Evolutionary conservation across 2,797 vertebrate species (phyloP), one percentile per base, ranked within the genome.

Genomic region (Lepus oiostolus): DNA sequence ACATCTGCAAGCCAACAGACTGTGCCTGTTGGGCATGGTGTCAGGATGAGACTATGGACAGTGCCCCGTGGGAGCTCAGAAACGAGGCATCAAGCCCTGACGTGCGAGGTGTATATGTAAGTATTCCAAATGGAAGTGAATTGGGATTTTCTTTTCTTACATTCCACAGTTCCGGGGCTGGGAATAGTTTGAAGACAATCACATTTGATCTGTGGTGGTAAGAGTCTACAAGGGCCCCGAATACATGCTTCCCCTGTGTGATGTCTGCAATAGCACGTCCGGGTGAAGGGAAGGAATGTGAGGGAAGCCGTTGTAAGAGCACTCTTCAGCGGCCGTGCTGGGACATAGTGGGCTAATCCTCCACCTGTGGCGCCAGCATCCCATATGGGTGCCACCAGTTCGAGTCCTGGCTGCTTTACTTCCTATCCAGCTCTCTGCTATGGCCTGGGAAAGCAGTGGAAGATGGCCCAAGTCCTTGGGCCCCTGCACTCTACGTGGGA

Each of bases 91-190:
- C 70, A 32, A 67, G 35, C 14, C 70, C 3, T 62, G 42, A 38
- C 63, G 50, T 63, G 32, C 75, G 28, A 75, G 47, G 62, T 16
- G 1, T 24, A 74, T 63, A 88, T 72, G 54, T 54, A 47, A 47
- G n/a, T 79, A n/a, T 70, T 88, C 11, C 42, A 75, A 90, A 74
- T 72, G 47, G n/a, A 90, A 47, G 28, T 75, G 75, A 91, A 52
- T 65, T 88, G 71, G 42, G 21, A 80, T 93, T 90, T 94, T 63
- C 77, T 96, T 80, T 92, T 67, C 28, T 88, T 88, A 85, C 32
- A 63, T 72, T 89, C 93, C 83, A 88, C 28, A 86, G 67, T 86
- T 88, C 47, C 26, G 76, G 74, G 35, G 5, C 14, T n/a, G 88
- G 71, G 52, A 83, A 63, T 50, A 67, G 47, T 90, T 68, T 80